A percentile compares a stretch with the other conserved stretches of the same genome.
Evolutionary conservation across 2,113 vertebrate genomes (phyloP).

Genomic region (Gavia stellata): DNA sequence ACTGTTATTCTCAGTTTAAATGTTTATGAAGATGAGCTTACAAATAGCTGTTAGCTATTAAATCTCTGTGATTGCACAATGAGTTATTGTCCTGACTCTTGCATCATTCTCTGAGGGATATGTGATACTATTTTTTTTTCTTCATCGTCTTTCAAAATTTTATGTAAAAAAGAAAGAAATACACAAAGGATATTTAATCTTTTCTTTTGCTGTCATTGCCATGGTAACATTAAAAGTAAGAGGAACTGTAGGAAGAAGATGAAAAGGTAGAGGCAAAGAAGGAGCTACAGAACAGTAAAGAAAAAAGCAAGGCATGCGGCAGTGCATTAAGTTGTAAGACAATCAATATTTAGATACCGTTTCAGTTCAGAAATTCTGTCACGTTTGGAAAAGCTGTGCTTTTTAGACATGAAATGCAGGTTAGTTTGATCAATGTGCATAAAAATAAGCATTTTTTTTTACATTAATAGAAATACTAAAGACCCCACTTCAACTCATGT

Average conservation of each 20-base stretch:
- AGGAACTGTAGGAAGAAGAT: conserved; percentile 24
- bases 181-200: conserved; percentile 1
- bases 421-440: neutral
- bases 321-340: neutral
- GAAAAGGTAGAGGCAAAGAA: conserved; percentile 18
- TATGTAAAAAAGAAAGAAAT: neutral
- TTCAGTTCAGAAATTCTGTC: neutral
- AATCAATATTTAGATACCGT: neutral
- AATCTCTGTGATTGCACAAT: neutral
- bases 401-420: neutral
- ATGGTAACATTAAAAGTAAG: conserved; percentile 53
- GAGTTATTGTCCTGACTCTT: neutral
- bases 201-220: conserved; percentile 35
- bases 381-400: neutral
- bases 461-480: neutral
- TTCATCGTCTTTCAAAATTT: neutral
- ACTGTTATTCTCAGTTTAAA: neutral
- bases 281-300: neutral
- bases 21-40: neutral
- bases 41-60: conserved; percentile 18
- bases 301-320: neutral
- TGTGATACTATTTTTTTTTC: neutral
- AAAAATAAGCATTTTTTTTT: neutral
- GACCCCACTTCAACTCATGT: neutral
- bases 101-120: neutral